Percentiles rank a stretch among this genome's conserved stretches.
phyloP scores from a whole-genome alignment of 2,888 invertebrate genomes.

The Gymnosoma rotundatum region DNA sequence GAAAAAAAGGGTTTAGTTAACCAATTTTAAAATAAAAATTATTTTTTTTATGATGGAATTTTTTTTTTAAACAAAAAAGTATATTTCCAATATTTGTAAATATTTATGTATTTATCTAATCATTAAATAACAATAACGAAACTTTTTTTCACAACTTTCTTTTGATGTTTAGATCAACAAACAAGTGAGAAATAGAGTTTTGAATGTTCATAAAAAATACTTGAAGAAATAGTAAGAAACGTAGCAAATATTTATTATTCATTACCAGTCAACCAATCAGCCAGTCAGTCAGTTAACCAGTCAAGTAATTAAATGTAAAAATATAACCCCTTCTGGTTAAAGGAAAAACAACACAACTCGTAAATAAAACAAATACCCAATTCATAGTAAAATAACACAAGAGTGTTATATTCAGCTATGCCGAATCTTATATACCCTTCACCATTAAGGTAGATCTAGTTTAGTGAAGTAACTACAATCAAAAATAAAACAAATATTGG shows the following conservation, averaged over 20 bases:
- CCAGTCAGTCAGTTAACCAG: conserved; percentile 34
- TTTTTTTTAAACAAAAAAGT: background rate
- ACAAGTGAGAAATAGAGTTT: conserved; percentile 19
- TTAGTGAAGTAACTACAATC: no score
- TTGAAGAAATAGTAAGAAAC: background rate
- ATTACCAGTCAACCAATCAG: conserved; percentile 59
- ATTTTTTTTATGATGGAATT: background rate
- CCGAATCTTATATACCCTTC: no score
- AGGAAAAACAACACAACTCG: conserved; percentile 31
- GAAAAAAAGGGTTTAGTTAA: background rate
- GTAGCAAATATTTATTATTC: conserved; percentile 65
- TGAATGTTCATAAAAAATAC: conserved; percentile 1
- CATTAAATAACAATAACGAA: conserved; percentile 38
- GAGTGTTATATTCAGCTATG: no score
- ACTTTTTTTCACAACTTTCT: conserved; percentile 26
- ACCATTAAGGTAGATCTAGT: no score
- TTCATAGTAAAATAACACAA: background rate
- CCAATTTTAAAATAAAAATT: background rate
- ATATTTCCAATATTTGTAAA: conserved; percentile 13
- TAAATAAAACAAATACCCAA: conserved; percentile 39
- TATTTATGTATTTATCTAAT: conserved; percentile 59
- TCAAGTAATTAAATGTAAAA: conserved; percentile 15
- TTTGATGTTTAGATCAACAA: conserved; percentile 39
- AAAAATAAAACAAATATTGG: no score
- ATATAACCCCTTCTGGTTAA: conserved; percentile 41